Percentiles rank a stretch among this genome's conserved stretches.
Evolutionary conservation across 2,888 invertebrate species (phyloP).

Genomic region (Pomacea canaliculata): DNA sequence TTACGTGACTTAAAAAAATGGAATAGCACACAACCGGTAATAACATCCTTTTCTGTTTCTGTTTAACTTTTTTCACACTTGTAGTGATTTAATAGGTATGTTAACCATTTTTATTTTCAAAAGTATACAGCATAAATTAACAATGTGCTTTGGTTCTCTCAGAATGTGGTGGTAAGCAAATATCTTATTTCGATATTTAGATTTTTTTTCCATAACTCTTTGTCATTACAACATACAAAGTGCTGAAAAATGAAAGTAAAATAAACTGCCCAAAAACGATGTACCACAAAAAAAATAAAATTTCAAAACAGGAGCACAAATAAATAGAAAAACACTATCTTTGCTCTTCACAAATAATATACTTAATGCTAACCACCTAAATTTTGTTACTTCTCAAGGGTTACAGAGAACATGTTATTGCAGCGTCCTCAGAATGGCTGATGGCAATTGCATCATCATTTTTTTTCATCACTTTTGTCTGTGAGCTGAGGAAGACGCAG

Average conservation of each 20-base stretch:
- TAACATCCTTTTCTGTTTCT: neutral
- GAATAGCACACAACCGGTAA: conserved; percentile 6
- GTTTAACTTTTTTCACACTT: neutral
- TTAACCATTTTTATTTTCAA: neutral
- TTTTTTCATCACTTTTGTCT: conserved; percentile 11
- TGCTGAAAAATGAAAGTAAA: too few relatives aligned
- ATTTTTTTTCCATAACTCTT: too few relatives aligned
- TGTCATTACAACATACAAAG: too few relatives aligned
- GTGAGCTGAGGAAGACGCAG: conserved; percentile 6
- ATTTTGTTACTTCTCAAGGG: neutral
- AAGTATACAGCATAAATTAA: neutral
- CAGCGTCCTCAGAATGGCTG: conserved; percentile 14
- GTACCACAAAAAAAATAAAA: too few relatives aligned
- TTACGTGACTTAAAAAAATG: conserved; percentile 9
- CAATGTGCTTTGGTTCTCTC: neutral
- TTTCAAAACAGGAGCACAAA: too few relatives aligned
- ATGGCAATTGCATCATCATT: conserved; percentile 12
- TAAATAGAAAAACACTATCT: too few relatives aligned
- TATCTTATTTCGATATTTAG: too few relatives aligned
- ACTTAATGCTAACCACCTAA: too few relatives aligned
- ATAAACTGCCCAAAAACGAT: too few relatives aligned
- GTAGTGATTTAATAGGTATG: neutral
- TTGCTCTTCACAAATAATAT: too few relatives aligned
- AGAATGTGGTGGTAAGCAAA: neutral
- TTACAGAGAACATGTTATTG: conserved; percentile 16